Evolutionary conservation across 2,888 invertebrate genomes (phyloP).

Genomic region (Cryptophagus acutangulus): DNA sequence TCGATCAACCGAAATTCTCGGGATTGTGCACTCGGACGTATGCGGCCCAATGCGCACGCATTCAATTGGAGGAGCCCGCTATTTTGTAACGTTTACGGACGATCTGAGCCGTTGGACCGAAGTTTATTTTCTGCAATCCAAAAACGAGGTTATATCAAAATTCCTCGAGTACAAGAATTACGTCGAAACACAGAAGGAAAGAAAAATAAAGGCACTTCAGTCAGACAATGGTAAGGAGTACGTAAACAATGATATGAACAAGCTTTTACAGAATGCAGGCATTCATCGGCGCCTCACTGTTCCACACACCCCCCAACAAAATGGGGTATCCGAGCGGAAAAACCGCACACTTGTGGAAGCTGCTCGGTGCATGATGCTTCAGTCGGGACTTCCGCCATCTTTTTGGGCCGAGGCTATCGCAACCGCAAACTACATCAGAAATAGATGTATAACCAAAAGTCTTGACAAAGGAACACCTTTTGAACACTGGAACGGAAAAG

Average conservation of each 20-base stretch:
- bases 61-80: constrained; percentile 1
- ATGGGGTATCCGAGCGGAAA: neutral
- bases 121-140: constrained; percentile 1
- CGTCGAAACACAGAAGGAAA: neutral
- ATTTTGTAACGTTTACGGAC: constrained; percentile 5
- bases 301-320: neutral
- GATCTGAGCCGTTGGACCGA: constrained; percentile 2
- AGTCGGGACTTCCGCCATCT: neutral
- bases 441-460: neutral
- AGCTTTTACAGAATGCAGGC: neutral
- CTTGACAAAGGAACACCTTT: neutral
- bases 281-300: neutral
- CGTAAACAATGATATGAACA: neutral
- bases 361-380: neutral
- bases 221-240: neutral
- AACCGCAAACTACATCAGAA: neutral
- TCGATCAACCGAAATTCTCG: neutral
- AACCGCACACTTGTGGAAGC: neutral
- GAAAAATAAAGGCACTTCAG: neutral
- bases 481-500: constrained; percentile 1
- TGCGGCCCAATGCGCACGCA: constrained; percentile 6
- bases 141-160: constrained; percentile 2
- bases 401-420: neutral
- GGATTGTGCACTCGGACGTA: constrained; percentile 1
- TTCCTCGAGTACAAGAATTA: neutral